Evolutionary conservation across 2,797 vertebrate genomes (phyloP), one percentile per base, ranked within the genome.

Genomic region (Syngnathus acus): DNA sequence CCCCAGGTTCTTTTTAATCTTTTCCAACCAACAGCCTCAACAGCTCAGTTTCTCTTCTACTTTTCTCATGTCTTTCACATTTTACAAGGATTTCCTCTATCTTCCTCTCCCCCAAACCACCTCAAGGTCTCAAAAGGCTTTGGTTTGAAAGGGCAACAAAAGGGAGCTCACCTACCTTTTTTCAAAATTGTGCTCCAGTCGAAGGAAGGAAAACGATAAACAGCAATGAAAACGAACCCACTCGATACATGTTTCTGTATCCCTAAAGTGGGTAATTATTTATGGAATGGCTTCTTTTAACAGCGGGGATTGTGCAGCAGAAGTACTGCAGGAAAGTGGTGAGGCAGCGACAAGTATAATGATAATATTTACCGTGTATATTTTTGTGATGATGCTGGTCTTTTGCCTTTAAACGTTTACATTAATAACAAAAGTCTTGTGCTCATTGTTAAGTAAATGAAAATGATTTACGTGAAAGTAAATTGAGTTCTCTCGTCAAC

Each of bases 391-490:
- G 38, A 39, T 48, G 45, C 68, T 70, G 82, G 85, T 86, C 84
- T 90, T 83, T 87, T 78, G 84, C 77, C 74, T 84, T 83, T 83
- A 80, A 79, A 90, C 84, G 82, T 85, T 83, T 71, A 76, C 65
- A 55, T 80, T 89, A 90, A 91, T 90, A 85, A 85, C 89, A 90
- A 84, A 83, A 88, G 85, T 82, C 72, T 67, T 48, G 70, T 64
- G 58, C 82, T 91, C 90, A 90, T 91, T 90, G 88, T 87, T 75
- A 82, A 87, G 87, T 89, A 88, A 90, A 91, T 91, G 82, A 89
- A 90, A 91, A 89, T 86, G 78, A 81, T 84, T 86, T 87, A 85
- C 87, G 85, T 84, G 86, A 69, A 89, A 91, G 89, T 89, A 72
- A 87, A 87, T 87, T 78, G 75, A 76, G 83, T 77, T 79, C 81